phyloP scores from a whole-genome alignment of 2,888 invertebrate species.

The Trypoxylon attenuatum region DNA sequence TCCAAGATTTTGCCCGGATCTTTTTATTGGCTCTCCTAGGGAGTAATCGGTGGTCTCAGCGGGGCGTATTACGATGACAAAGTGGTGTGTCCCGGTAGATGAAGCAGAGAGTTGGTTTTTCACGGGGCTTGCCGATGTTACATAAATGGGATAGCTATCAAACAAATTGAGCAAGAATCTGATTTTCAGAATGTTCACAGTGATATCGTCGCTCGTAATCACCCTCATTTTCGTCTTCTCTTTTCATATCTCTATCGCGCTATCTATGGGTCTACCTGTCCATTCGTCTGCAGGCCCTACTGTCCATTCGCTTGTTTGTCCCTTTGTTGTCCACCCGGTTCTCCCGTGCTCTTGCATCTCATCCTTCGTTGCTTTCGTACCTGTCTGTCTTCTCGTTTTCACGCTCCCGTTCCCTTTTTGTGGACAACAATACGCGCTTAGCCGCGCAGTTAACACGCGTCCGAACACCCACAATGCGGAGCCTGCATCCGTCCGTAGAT shows the following conservation, averaged over 20 bases:
- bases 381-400: too few relatives aligned
- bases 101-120: constrained; percentile 17
- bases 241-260: not conserved
- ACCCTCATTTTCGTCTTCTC: not conserved
- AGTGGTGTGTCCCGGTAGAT: constrained; percentile 55
- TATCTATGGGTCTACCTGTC: not conserved
- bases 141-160: constrained; percentile 52
- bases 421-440: too few relatives aligned
- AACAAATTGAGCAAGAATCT: constrained; percentile 66
- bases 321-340: too few relatives aligned
- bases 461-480: too few relatives aligned
- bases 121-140: constrained; percentile 33
- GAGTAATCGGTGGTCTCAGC: constrained; percentile 22
- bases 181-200: constrained; percentile 63
- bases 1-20: constrained; percentile 10
- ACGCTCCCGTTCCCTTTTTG: too few relatives aligned
- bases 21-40: constrained; percentile 33
- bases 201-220: constrained; percentile 51
- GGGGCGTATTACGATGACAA: constrained; percentile 60
- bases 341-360: too few relatives aligned
- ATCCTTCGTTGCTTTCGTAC: too few relatives aligned
- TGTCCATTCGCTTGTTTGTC: too few relatives aligned
- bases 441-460: too few relatives aligned
- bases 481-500: too few relatives aligned
- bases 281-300: too few relatives aligned